These are phyloP conservation scores for Beaufortia kweichowensis DNA, from an alignment of 2,113 vertebrate species.

Conservation along the genomic window DNA sequence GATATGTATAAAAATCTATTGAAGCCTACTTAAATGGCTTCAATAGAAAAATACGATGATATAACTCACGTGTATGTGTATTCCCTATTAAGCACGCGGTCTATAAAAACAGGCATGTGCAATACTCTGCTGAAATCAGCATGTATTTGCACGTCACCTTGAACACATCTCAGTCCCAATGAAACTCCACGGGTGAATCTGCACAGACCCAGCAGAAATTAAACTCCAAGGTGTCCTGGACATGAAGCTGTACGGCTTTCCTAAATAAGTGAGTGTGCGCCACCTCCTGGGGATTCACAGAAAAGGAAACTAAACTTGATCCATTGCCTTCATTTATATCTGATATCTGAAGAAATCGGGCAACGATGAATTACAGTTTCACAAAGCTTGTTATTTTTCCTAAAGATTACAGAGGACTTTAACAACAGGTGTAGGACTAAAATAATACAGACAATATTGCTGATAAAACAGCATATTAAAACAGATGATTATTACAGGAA, in stretches of 20 bases:
- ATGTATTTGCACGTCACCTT: background rate
- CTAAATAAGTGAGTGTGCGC: slow-evolving; percentile 78
- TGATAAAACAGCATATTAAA: too few species aligned
- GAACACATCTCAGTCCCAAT: background rate
- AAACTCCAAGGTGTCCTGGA: background rate
- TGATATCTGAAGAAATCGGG: background rate
- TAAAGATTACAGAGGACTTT: background rate
- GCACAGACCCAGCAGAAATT: background rate
- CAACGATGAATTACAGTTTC: background rate
- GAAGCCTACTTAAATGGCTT: too few species aligned
- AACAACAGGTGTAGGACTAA: background rate
- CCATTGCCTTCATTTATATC: background rate
- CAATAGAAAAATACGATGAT: background rate
- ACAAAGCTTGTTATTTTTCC: background rate
- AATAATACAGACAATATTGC: too few species aligned
- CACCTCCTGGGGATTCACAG: slow-evolving; percentile 80
- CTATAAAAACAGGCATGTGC: background rate
- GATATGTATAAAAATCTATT: background rate
- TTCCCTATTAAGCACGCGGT: background rate
- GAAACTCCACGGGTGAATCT: slow-evolving; percentile 15
- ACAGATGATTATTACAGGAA: too few species aligned
- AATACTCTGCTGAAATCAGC: background rate
- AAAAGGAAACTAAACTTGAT: too few species aligned
- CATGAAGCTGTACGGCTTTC: background rate
- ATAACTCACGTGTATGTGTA: background rate